Conservation (phyloP, 2,113 vertebrate species). For the Bufo gargarizans region DNA sequence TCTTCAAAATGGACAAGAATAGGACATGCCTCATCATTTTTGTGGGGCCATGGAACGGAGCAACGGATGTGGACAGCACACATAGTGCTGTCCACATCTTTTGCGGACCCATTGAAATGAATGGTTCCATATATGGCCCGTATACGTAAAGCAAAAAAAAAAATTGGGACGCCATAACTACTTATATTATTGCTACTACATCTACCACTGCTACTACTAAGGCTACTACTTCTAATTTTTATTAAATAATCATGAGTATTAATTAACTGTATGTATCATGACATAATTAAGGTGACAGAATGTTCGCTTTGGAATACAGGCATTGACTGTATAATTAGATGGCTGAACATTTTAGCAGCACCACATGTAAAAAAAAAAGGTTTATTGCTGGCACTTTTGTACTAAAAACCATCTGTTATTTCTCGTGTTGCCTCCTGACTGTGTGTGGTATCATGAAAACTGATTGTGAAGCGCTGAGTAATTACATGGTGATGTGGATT, state of each 20-base stretch:
- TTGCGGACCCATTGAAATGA: no score
- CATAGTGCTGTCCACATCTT: no score
- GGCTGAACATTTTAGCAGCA: neutral
- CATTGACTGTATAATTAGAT: constrained; percentile 36
- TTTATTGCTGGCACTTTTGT: constrained; percentile 31
- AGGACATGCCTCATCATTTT: no score
- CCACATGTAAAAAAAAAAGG: constrained; percentile 1
- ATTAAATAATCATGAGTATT: neutral
- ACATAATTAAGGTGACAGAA: neutral
- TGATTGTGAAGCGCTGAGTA: constrained; percentile 41
- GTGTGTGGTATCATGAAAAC: constrained; percentile 50
- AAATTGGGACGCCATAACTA: no score
- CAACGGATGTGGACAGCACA: no score
- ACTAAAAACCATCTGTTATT: constrained; percentile 42
- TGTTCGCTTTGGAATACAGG: neutral
- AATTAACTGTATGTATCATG: neutral
- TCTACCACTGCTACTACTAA: no score
- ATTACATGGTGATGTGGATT: constrained; percentile 48
- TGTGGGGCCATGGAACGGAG: no score
- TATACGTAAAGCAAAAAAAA: no score
- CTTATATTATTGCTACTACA: no score
- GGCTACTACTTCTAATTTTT: no score
- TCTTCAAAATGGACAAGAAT: no score
- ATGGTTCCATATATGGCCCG: no score
- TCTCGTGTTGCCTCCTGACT: constrained; percentile 44